These are phyloP conservation scores for Mus musculus DNA, from an alignment of 2,113 vertebrate genomes.

Conservation along the genomic window GRCm39 chr12:90760001-90760500, in stretches of 20 bases:
- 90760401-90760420: not conserved
- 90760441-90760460: slow-evolving; percentile 2
- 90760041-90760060: slow-evolving; percentile 6
- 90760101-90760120: slow-evolving; percentile 45
- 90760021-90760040: not conserved
- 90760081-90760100: not conserved
- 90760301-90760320: slow-evolving; percentile 43
- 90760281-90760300: not conserved
- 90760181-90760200: slow-evolving; percentile 15
- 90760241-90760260: slow-evolving; percentile 24
- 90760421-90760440: not conserved
- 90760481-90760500: slow-evolving; percentile 1
- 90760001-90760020: slow-evolving; percentile 1
- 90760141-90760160: not conserved
- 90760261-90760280: slow-evolving; percentile 8
- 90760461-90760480: not conserved
- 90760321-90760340: not conserved
- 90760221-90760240: not conserved
- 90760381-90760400: not conserved
- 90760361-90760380: not conserved
- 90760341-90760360: slow-evolving; percentile 21
- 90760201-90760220: not conserved
- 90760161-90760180: slow-evolving; percentile 1
- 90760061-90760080: slow-evolving; percentile 19
- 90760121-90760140: not conserved